Evolutionary conservation across 2,113 vertebrate species (phyloP).

Genomic region (Thermophis baileyi): DNA sequence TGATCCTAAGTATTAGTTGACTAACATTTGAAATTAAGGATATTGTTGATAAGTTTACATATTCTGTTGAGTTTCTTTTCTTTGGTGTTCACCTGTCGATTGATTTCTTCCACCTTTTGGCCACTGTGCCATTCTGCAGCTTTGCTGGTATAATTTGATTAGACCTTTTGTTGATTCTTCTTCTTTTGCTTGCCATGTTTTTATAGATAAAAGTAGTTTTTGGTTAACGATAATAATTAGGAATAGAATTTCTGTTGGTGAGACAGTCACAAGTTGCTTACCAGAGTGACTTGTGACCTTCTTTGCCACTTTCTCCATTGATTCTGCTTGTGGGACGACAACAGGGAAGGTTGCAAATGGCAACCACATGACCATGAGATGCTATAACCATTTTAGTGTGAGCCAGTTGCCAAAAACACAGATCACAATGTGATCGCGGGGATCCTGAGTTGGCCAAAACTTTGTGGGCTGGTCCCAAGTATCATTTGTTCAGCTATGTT

Average conservation of each 20-base stretch:
- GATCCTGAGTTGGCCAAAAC: neutral
- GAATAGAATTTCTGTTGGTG: neutral
- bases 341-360: neutral
- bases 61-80: neutral
- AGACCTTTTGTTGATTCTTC: neutral
- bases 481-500: neutral
- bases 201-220: neutral
- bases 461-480: neutral
- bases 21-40: neutral
- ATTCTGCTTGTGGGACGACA: neutral
- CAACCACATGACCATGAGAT: neutral
- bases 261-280: neutral
- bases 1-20: neutral
- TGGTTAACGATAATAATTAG: neutral
- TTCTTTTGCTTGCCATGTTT: neutral
- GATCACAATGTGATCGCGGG: neutral
- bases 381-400: neutral
- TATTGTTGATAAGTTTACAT: neutral
- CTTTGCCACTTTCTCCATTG: neutral
- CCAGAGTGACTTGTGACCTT: neutral
- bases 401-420: neutral
- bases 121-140: neutral
- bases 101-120: neutral
- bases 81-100: neutral
- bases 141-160: neutral